Evolutionary conservation across 1,140 invertebrate species (phyloP), one percentile per base, ranked within the genome.

Genomic region (Cherax quadricarinatus): DNA sequence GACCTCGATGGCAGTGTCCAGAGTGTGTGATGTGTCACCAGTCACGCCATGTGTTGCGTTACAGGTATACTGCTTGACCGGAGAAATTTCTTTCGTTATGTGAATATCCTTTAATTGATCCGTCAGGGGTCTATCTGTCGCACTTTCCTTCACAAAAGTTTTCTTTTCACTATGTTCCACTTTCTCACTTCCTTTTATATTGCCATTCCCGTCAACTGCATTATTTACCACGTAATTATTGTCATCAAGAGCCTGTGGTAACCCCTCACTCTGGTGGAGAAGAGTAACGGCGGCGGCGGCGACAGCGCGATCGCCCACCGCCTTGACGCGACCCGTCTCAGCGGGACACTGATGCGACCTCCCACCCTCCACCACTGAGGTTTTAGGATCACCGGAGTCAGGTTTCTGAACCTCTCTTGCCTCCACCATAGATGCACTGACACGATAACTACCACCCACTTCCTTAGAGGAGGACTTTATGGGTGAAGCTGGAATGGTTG

Each of bases 341-440:
- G 73, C 75, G 53, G 48, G 51, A 78, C 57, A 91, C 90, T 91
- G 90, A 18, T 81, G 70, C 84, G 73, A 21, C 79, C 90, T 87
- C 78, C 85, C 84, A 66, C 30, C 84, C 78, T 66, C 82, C 88
- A 24, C 88, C 88, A 53, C 82, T 82, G 70, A 80, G 51, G 79
- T 86, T 91, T 91, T 91, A 91, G 83, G 84, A 91, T 91, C 84
- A 91, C 82, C 53, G 21, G 90, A 81, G 78, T 91, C 90, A 91
- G 79, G 84, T 91, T 91, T 60, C 90, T 79, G 57, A 49, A 48
- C 53, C 88, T 86, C 89, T 66, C 90, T 57, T 41, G 73, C 62
- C 62, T 73, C 90, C 30, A 82, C 90, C 60, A 62, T 86, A 91
- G 84, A 91, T 73, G 83, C 16, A 21, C 49, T 80, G 51, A 86